phyloP scores from a whole-genome alignment of 2,888 invertebrate genomes.

The Erebia epiphron region DNA sequence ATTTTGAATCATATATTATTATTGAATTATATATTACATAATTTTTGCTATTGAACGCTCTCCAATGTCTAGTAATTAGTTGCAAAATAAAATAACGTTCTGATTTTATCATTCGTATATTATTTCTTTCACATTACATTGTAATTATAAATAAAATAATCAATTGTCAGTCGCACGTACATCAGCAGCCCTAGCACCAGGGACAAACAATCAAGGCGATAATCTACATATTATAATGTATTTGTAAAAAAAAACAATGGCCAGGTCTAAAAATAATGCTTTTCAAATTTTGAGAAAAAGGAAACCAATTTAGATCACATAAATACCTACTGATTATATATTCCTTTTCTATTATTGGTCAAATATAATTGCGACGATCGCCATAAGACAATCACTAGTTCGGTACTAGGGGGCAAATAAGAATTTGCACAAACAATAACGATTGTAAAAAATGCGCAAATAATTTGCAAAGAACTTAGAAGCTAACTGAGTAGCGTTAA shows the following conservation, averaged over 20 bases:
- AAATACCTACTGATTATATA: background rate
- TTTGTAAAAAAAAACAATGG: too few relatives aligned
- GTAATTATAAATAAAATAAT: constrained; percentile 39
- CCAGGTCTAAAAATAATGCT: too few relatives aligned
- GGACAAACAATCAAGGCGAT: background rate
- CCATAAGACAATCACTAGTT: background rate
- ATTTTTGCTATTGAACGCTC: too few relatives aligned
- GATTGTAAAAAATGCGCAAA: constrained; percentile 40
- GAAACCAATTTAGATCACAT: too few relatives aligned
- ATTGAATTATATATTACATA: too few relatives aligned
- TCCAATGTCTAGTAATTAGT: too few relatives aligned
- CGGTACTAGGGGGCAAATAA: constrained; percentile 11
- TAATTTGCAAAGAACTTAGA: constrained; percentile 40
- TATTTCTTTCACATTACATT: constrained; percentile 40
- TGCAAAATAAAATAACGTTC: constrained; percentile 2
- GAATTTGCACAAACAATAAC: constrained; percentile 33
- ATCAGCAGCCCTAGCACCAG: background rate
- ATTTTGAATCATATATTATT: background rate
- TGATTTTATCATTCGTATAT: constrained; percentile 38
- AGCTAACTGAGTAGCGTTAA: constrained; percentile 35
- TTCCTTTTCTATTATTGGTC: background rate
- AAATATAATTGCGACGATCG: background rate
- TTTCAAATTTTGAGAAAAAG: too few relatives aligned
- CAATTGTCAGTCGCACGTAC: constrained; percentile 37
- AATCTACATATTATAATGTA: too few relatives aligned